phyloP scores from a whole-genome alignment of 1,140 invertebrate genomes.

The Acromyrmex heyeri region DNA sequence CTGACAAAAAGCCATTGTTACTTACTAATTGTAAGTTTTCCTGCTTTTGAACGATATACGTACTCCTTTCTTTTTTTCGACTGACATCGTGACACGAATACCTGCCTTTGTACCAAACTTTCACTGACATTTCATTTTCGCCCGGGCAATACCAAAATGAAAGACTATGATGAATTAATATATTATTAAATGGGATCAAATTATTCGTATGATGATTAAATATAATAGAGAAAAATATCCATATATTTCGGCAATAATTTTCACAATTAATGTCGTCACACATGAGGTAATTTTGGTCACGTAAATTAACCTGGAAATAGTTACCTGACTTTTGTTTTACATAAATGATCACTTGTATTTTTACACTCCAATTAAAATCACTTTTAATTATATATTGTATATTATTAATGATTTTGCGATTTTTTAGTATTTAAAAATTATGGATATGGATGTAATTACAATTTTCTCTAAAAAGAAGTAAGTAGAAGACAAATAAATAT shows the following conservation, averaged over 20 bases:
- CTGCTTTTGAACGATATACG: conserved; percentile 8
- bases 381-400: no score
- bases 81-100: conserved; percentile 64
- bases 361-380: no score
- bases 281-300: neutral
- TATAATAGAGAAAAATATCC: neutral
- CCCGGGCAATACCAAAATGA: neutral
- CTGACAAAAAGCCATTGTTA: conserved; percentile 80
- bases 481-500: no score
- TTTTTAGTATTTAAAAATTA: no score
- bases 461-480: no score
- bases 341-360: no score
- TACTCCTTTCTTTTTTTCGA: conserved; percentile 14
- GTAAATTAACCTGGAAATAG: no score
- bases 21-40: conserved; percentile 76
- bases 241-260: neutral
- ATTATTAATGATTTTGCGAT: no score
- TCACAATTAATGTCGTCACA: conserved; percentile 3
- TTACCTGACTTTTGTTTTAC: no score
- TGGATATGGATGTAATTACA: no score
- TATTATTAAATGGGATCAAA: conserved; percentile 14
- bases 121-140: conserved; percentile 32
- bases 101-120: conserved; percentile 64
- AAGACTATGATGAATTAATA: neutral
- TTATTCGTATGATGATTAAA: neutral